Evolutionary conservation across 2,797 vertebrate species (phyloP), one percentile per base, ranked within the genome.

Genomic region (Bryconaethiops microstoma): DNA sequence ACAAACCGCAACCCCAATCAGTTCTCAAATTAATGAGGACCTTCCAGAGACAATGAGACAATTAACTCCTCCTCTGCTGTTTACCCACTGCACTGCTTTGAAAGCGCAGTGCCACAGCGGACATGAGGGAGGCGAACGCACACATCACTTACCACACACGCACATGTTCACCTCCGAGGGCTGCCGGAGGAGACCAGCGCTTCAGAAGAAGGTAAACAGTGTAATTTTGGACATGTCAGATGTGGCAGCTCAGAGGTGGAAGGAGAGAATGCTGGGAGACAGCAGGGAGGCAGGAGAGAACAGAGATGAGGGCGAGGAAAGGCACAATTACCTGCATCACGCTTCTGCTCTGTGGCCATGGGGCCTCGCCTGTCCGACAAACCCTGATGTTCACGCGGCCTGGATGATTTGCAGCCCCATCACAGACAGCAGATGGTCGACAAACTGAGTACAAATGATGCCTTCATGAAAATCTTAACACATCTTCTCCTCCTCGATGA

Each of bases 11-110:
- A 83, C 82, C 86, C 84, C 79, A 89, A 73, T 91, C 82, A 86
- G 82, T 77, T 62, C 72, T 83, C 81, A 82, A 81, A 89, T 90
- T 87, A 91, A 91, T 79, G 86, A 91, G 81, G 78, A 82, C 76
- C 79, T 81, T 84, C 85, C 75, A 83, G 83, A 87, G 77, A 63
- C 88, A 91, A 91, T 87, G 83, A 92, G 86, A 89, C 84, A 87
- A 87, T 90, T 86, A 88, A 87, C 83, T 87, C 78, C 79, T 87
- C 75, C 78, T 82, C 74, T 87, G 78, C 84, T 80, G 83, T 88
- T 88, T 89, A 85, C 67, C 75, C 74, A 83, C 65, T 55, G 42
- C 72, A 65, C 35, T 81, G 86, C 83, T 86, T 77, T 59, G 86
- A 86, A 83, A 87, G 80, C 82, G 76, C 64, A 82, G 55, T 25